Conservation (phyloP, 2,797 vertebrate genomes). For the Spea hammondii region DNA sequence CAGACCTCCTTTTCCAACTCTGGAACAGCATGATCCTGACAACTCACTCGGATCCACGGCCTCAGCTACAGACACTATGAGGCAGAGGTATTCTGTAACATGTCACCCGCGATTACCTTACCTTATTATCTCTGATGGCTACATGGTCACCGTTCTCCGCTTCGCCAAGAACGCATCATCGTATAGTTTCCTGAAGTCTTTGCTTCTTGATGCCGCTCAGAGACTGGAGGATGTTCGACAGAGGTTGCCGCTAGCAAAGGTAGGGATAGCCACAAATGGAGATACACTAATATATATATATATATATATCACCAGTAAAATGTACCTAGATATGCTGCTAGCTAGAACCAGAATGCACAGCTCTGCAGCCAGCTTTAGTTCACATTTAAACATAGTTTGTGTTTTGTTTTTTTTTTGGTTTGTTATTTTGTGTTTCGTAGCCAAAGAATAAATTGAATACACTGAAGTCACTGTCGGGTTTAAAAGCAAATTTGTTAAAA, state of each 20-base stretch:
- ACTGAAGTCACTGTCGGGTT: constrained; percentile 73
- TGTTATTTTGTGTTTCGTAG: constrained; percentile 60
- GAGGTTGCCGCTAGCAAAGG: constrained; percentile 70
- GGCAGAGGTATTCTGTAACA: constrained; percentile 88
- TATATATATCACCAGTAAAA: no score
- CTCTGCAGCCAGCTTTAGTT: no score
- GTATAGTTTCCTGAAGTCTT: constrained; percentile 67
- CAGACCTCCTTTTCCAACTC: constrained; percentile 72
- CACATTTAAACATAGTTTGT: not conserved
- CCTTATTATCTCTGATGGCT: constrained; percentile 91
- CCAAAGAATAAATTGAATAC: constrained; percentile 63
- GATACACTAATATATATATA: no score
- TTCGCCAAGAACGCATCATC: constrained; percentile 70
- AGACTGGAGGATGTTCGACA: constrained; percentile 73
- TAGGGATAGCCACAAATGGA: constrained; percentile 47
- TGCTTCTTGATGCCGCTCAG: constrained; percentile 77
- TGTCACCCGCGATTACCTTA: constrained; percentile 84
- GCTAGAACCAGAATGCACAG: no score
- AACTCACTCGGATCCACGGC: constrained; percentile 76
- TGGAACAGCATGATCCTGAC: constrained; percentile 63
- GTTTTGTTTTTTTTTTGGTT: not conserved
- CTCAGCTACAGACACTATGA: constrained; percentile 78
- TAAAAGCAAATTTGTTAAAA: constrained; percentile 73
- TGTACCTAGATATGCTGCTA: no score
- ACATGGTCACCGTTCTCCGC: constrained; percentile 85